Base-by-base conservation (phyloP, 2,888 invertebrate species). In the Pachymerium ferrugineum region DNA sequence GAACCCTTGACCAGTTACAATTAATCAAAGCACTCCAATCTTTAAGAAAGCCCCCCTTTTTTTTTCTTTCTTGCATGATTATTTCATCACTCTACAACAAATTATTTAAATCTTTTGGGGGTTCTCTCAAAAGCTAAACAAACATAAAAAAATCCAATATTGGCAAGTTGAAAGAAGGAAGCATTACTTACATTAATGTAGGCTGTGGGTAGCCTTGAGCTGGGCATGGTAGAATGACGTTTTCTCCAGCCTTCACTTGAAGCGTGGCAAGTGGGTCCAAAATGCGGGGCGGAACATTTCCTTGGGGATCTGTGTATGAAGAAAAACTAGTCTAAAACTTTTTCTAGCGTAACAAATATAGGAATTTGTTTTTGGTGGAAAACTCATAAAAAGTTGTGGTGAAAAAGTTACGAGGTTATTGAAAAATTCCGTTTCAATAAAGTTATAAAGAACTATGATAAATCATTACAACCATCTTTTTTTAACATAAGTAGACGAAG, bases 161-260 rank as follows among this genome's bases (percentile, higher is more conserved):
- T 28, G 62, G 28, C 14, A 62, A 62, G 25, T 28, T 62, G 28
- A 62, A 62, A 62, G 28, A 62, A 12, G 25, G 28, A 47, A n/a
- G 62, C 25, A 62, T 62, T 62, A 69, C 71, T 71, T 71, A 71
- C 71, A 35, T 71, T 33, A 71, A 31, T 38, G 71, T 38, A 1
- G 72, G 72, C 16, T 29, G 30, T 16, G 72, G 72, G 28, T 54
- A 72, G 30, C 72, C 72, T 54, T 72, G 72, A 72, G 72, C 47
- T 12, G 54, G 30, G 33, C 72, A 72, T n/a, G 72, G 54, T 14
- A 72, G 72, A 42, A 72, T 54, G 16, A 47, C 54, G 38, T 28
- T 54, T 72, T 72, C 72, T n/a, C 71, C 71, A 38, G 71, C 71
- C 22, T 38, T 71, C 71, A 71, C 71, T 33, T 25, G 71, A 33